Evolutionary conservation across 2,888 invertebrate genomes (phyloP).

Genomic region (Rotaria magnacalcarata): DNA sequence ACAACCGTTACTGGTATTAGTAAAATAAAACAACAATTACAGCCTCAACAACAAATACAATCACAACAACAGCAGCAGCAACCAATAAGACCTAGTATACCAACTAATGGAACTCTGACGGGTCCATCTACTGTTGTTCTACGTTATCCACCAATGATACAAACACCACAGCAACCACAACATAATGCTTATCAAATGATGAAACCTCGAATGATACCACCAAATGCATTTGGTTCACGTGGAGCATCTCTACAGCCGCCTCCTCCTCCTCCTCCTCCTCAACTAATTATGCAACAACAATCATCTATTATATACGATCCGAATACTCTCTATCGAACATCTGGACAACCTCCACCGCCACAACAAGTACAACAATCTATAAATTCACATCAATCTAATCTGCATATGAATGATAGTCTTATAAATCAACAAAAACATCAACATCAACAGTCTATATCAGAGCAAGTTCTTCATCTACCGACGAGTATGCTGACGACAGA

Average conservation of each 20-base stretch:
- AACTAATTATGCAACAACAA: background rate
- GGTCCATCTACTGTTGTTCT: slow-evolving; percentile 30
- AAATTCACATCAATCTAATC: background rate
- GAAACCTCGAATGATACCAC: slow-evolving; percentile 2
- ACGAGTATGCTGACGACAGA: background rate
- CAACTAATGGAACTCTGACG: background rate
- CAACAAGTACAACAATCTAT: background rate
- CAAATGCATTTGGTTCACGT: slow-evolving; percentile 12
- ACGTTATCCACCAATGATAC: slow-evolving; percentile 25
- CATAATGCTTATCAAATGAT: background rate
- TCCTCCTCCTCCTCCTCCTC: background rate
- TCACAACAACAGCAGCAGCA: background rate
- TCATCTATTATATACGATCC: background rate
- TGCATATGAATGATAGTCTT: background rate
- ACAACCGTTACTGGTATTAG: slow-evolving; percentile 1
- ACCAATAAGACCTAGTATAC: background rate
- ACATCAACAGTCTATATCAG: background rate
- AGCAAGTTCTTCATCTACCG: background rate
- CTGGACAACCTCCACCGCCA: background rate
- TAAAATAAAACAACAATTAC: background rate
- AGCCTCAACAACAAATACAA: no score
- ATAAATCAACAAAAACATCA: background rate
- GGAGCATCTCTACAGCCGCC: slow-evolving; percentile 22
- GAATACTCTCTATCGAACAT: background rate
- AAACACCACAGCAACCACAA: slow-evolving; percentile 34